Evolutionary conservation across 2,113 vertebrate genomes (phyloP).

Genomic region (Vidua macroura): DNA sequence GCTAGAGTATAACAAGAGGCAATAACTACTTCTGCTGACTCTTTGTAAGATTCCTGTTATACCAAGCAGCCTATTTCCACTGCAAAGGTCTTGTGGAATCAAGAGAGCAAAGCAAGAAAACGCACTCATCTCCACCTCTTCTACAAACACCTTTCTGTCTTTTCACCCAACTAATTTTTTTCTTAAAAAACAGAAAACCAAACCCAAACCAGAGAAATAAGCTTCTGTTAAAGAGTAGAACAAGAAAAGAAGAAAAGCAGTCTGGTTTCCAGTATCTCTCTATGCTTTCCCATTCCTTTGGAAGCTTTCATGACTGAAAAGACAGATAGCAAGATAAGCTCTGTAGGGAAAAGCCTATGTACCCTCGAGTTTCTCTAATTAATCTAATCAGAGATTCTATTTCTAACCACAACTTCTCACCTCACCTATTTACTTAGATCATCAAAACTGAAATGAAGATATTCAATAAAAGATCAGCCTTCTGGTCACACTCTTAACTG

Average conservation of each 20-base stretch:
- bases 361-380: neutral
- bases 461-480: neutral
- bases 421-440: neutral
- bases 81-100: neutral
- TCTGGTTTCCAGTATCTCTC: neutral
- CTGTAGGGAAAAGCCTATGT: neutral
- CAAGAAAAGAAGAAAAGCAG: neutral
- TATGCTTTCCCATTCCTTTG: neutral
- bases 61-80: neutral
- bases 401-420: neutral
- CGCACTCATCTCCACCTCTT: neutral
- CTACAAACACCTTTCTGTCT: neutral
- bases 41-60: neutral
- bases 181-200: neutral
- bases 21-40: neutral
- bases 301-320: neutral
- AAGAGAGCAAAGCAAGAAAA: slow-evolving; percentile 31
- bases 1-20: neutral
- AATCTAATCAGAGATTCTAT: neutral
- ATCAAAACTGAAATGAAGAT: neutral
- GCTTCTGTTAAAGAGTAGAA: neutral
- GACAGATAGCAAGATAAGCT: neutral
- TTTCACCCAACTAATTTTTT: neutral
- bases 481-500: neutral
- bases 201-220: neutral